phyloP scores from a whole-genome alignment of 2,888 invertebrate species.

The Dynastes hyllus region DNA sequence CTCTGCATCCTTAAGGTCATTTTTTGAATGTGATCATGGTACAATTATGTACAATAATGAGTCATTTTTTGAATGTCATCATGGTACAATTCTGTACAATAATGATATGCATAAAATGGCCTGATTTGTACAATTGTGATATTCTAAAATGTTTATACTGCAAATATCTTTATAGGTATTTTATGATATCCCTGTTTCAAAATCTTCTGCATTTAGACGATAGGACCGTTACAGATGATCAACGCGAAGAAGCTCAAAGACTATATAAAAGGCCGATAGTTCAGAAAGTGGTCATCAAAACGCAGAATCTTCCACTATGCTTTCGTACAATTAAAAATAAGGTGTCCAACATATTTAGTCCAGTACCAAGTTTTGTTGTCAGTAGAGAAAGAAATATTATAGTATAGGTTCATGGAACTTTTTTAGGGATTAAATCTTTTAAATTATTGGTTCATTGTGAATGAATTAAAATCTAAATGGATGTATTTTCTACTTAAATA shows the following conservation, averaged over 20 bases:
- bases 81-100: not conserved
- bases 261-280: conserved; percentile 78
- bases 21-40: not conserved
- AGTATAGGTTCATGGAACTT: conserved; percentile 50
- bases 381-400: conserved; percentile 59
- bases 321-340: conserved; percentile 62
- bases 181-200: conserved; percentile 83
- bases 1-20: not conserved
- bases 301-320: conserved; percentile 62
- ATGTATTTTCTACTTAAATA: conserved; percentile 1
- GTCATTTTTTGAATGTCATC: not conserved
- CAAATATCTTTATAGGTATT: conserved; percentile 73
- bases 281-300: conserved; percentile 70
- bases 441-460: not conserved
- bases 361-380: conserved; percentile 55
- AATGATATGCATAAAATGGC: too few relatives aligned
- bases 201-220: conserved; percentile 82
- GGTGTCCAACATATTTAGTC: conserved; percentile 59
- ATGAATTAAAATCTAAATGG: not conserved
- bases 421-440: not conserved
- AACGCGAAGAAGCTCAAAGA: conserved; percentile 77
- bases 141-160: too few relatives aligned
- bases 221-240: conserved; percentile 78
- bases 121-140: too few relatives aligned
- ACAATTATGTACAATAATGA: not conserved